These are phyloP conservation scores for Lepidocolaptes lacrymiger DNA, from an alignment of 2,797 vertebrate species.

Conservation along the genomic window DNA sequence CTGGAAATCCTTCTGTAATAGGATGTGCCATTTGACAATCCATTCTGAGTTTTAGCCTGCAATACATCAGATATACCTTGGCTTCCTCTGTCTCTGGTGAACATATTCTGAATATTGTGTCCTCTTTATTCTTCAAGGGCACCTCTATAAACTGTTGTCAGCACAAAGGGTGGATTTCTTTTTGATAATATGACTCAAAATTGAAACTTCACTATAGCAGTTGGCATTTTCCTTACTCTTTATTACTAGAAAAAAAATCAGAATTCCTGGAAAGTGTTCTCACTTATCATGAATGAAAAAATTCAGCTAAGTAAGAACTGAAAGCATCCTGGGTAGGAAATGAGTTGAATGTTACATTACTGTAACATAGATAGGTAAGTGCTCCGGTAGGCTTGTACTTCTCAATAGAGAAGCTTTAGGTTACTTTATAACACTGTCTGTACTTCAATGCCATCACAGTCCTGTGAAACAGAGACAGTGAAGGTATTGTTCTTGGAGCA, in stretches of 20 bases:
- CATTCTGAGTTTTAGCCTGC: not conserved
- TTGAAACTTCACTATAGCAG: not conserved
- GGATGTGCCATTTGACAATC: not conserved
- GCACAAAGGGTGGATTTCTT: not conserved
- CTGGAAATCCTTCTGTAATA: not conserved
- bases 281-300: not conserved
- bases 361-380: not conserved
- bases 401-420: not conserved
- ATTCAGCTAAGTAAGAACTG: not conserved
- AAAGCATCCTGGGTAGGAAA: not conserved
- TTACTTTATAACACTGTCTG: not conserved
- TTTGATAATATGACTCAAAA: not conserved
- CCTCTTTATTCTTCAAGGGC: not conserved
- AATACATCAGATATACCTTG: not conserved
- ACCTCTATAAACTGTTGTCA: not conserved
- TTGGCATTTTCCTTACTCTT: not conserved
- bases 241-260: not conserved
- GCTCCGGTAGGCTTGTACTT: not conserved
- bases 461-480: not conserved
- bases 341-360: not conserved
- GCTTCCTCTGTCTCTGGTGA: not conserved
- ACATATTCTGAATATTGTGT: not conserved
- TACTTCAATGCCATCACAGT: not conserved
- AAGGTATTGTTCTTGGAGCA: not conserved
- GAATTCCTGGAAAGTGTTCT: not conserved